Conservation (phyloP, 2,797 vertebrate species). For the Anguilla megastoma region DNA sequence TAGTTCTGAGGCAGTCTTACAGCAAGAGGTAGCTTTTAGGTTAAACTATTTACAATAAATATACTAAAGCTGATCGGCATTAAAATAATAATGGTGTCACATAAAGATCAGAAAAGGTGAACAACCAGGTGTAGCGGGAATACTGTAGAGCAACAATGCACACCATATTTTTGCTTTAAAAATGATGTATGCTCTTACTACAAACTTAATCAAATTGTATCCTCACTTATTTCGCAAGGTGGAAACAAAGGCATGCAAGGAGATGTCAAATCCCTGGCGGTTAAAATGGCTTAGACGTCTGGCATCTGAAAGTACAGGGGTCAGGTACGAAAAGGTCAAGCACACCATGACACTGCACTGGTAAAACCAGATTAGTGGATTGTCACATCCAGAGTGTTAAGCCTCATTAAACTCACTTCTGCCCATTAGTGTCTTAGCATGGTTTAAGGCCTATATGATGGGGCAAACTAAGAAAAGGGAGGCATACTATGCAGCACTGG, state of each 20-base stretch:
- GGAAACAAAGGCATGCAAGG: neutral
- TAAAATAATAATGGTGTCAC: neutral
- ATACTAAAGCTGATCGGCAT: neutral
- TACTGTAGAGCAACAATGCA: too few species aligned
- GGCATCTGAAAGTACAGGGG: neutral
- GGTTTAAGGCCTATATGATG: neutral
- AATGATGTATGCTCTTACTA: neutral
- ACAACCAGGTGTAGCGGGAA: neutral
- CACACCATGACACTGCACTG: constrained; percentile 17
- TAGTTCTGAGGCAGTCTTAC: constrained; percentile 44
- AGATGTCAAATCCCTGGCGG: constrained; percentile 3
- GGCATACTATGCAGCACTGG: neutral
- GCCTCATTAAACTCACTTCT: constrained; percentile 23
- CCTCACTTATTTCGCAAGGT: neutral
- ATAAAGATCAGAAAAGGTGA: neutral
- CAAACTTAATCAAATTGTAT: neutral
- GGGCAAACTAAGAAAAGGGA: constrained; percentile 24
- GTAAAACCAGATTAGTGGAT: constrained; percentile 29
- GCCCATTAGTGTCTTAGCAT: constrained; percentile 6
- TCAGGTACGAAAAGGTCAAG: constrained; percentile 23
- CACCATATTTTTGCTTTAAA: neutral
- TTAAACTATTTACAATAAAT: constrained; percentile 18
- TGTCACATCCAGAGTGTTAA: constrained; percentile 24
- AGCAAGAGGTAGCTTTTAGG: constrained; percentile 7
- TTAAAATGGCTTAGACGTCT: constrained; percentile 12